Percentiles rank a stretch among this genome's conserved stretches.
phyloP scores from a whole-genome alignment of 2,113 vertebrate species.

The Rhizomys pruinosus region DNA sequence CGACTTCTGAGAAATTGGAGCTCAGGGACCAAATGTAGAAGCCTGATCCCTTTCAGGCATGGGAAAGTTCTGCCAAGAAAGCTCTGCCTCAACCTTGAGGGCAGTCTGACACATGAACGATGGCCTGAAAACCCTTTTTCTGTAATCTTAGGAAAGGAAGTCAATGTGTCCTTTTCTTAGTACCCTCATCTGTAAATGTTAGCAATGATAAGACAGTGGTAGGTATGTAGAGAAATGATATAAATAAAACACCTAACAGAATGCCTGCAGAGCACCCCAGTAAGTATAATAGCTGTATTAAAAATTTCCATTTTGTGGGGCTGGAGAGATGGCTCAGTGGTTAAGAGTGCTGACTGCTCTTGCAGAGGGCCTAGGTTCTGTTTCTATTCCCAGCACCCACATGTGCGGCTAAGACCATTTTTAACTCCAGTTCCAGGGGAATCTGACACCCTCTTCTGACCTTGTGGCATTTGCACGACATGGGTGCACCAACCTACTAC shows the following conservation, averaged over 20 bases:
- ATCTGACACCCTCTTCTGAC: no score
- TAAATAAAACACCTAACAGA: background rate
- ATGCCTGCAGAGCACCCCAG: background rate
- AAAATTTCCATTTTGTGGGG: no score
- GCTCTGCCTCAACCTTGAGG: background rate
- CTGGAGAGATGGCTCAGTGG: no score
- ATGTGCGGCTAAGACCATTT: no score
- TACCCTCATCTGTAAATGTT: background rate
- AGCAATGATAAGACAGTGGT: background rate
- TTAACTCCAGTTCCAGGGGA: no score
- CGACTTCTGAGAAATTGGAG: background rate
- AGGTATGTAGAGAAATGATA: background rate
- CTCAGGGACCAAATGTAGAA: background rate
- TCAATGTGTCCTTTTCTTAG: background rate
- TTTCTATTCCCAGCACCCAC: no score
- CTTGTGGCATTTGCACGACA: no score
- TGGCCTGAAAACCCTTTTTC: background rate
- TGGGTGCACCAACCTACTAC: no score
- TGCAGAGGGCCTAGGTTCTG: no score
- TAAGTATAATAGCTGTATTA: background rate
- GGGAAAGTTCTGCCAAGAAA: background rate
- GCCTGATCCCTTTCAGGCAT: background rate
- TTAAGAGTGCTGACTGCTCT: no score
- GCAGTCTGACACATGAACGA: background rate
- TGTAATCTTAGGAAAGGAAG: background rate